Conservation (phyloP, 2,888 invertebrate genomes). For the Sphaerolaimus hirsutus region DNA sequence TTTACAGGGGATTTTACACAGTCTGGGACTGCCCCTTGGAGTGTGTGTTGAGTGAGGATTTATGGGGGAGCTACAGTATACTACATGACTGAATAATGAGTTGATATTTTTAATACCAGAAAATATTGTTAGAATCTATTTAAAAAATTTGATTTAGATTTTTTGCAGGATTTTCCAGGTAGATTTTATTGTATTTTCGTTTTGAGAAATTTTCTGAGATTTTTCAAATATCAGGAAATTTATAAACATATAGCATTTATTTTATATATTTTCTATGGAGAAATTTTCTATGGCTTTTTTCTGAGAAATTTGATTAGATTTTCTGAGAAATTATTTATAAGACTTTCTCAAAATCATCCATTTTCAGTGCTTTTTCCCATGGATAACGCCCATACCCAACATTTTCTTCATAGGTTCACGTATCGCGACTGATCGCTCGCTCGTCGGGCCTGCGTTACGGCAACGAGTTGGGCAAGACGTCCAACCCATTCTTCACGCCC, state of each 20-base stretch:
- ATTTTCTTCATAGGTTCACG: too few relatives aligned
- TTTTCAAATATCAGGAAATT: not conserved
- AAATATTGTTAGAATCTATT: not conserved
- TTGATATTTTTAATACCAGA: not conserved
- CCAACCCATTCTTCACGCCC: too few relatives aligned
- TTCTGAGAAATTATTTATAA: not conserved
- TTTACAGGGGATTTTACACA: too few relatives aligned
- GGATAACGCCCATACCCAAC: too few relatives aligned
- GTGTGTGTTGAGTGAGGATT: too few relatives aligned
- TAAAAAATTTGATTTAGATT: not conserved
- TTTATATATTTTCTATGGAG: not conserved
- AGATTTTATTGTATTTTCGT: not conserved
- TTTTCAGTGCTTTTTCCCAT: not conserved
- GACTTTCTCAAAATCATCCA: not conserved
- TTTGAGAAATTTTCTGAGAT: not conserved
- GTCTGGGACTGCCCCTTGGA: too few relatives aligned
- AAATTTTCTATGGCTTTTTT: not conserved
- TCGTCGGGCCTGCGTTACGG: too few relatives aligned
- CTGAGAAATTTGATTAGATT: not conserved
- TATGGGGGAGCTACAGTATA: too few relatives aligned
- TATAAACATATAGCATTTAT: not conserved
- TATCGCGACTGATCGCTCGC: too few relatives aligned
- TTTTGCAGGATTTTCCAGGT: not conserved
- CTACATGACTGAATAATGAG: not conserved
- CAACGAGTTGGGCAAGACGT: too few relatives aligned